Base-by-base conservation (phyloP, 1,140 invertebrate genomes). In the Vollenhovia emeryi region DNA sequence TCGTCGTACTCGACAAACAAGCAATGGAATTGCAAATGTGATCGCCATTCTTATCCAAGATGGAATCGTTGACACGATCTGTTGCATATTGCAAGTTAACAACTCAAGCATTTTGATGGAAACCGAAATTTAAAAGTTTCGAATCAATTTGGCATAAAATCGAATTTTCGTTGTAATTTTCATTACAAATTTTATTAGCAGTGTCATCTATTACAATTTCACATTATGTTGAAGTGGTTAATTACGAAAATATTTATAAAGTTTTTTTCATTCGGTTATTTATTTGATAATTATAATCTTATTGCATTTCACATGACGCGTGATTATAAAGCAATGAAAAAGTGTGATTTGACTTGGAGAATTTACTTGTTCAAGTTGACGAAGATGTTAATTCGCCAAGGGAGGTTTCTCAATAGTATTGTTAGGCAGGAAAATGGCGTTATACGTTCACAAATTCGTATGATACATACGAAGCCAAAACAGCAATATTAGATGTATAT, bases 401-500 rank as follows among this genome's bases (percentile, higher is more conserved):
- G 45, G 21, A 85, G 45, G n/a, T 73, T 64, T 74, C 86, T 55
- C 66, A 36, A 36, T 73, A 57, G 64, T 73, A 88, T 85, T 75
- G 59, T 88, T 85, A 89, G 52, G 27, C 78, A 59, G 55, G 21
- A 82, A n/a, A n/a, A 89, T 88, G 82, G 69, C 48, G 75, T 75
- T 88, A n/a, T n/a, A 84, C 64, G 55, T 71, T 75, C 21, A 68
- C 45, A 75, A 78, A 59, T 84, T 89, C 75, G 85, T 66, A 84
- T 59, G 57, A 43, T n/a, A 30, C 21, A 68, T 68, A 82, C 50
- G 48, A 88, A 90, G 91, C 91, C 91, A 93, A 93, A 62, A 94
- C 88, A 93, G 93, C 92, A 94, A 94, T 94, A 94, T 92, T 94
- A 94, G 92, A 84, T 94, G 92, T 94, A 94, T 89, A 94, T 93